Conservation (phyloP, 2,113 vertebrate genomes). For the Seriola aureovittata region DNA sequence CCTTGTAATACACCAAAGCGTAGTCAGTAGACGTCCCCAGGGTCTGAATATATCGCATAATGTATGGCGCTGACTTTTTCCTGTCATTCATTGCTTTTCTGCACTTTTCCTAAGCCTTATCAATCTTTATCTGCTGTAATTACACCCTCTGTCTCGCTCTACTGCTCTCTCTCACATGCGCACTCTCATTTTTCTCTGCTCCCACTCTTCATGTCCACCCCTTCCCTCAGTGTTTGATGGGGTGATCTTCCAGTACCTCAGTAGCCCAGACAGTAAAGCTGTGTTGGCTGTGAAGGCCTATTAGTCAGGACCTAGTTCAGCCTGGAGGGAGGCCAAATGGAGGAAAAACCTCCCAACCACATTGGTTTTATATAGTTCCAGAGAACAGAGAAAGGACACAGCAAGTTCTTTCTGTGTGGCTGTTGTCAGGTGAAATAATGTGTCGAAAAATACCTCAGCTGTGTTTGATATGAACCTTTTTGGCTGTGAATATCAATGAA, state of each 20-base stretch:
- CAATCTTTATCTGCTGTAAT: not conserved
- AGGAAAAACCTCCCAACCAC: not conserved
- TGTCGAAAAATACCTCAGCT: not conserved
- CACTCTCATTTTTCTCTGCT: not conserved
- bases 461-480: not conserved
- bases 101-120: not conserved
- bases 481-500: not conserved
- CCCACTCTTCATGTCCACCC: slow-evolving; percentile 2
- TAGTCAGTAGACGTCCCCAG: not conserved
- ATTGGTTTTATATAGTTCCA: slow-evolving; percentile 6
- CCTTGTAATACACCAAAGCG: not conserved
- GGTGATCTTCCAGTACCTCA: slow-evolving; percentile 34
- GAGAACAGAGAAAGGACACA: too few species aligned
- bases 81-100: not conserved
- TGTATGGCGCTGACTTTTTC: not conserved
- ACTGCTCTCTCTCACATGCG: not conserved
- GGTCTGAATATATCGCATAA: not conserved
- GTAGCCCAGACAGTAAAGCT: slow-evolving; percentile 32
- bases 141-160: not conserved
- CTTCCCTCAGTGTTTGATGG: slow-evolving; percentile 31
- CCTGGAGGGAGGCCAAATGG: slow-evolving; percentile 35
- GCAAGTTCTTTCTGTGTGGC: not conserved
- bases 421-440: slow-evolving; percentile 9
- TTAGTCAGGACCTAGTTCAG: slow-evolving; percentile 55
- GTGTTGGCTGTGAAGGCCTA: slow-evolving; percentile 38